Evolutionary conservation across 2,888 invertebrate species (phyloP).

Genomic region (Agrypnus murinus): DNA sequence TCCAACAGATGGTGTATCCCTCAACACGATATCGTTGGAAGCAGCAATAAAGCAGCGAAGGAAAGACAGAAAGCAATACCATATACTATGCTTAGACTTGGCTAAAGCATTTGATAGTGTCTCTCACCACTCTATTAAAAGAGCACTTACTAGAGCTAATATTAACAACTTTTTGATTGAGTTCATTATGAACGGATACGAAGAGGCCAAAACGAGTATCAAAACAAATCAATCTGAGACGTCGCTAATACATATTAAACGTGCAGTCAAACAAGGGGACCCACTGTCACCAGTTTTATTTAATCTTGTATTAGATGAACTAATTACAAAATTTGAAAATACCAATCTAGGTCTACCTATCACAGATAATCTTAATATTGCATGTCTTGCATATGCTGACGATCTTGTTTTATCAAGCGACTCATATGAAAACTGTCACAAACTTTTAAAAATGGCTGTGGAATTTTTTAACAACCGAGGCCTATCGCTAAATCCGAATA

Average conservation of each 20-base stretch:
- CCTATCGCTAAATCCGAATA: neutral
- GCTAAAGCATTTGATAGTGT: constrained; percentile 53
- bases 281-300: constrained; percentile 45
- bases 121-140: constrained; percentile 33
- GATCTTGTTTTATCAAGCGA: constrained; percentile 36
- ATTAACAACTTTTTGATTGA: constrained; percentile 14
- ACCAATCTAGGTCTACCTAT: neutral
- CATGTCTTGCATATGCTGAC: constrained; percentile 41
- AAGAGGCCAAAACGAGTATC: constrained; percentile 18
- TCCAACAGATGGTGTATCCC: constrained; percentile 1
- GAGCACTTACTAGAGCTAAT: neutral
- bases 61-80: neutral
- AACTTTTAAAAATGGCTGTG: neutral
- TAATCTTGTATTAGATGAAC: constrained; percentile 45
- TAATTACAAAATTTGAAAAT: constrained; percentile 32
- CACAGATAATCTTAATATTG: neutral
- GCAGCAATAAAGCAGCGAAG: neutral
- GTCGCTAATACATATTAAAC: neutral
- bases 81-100: constrained; percentile 47
- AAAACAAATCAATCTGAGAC: constrained; percentile 4
- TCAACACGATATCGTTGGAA: constrained; percentile 11
- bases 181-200: constrained; percentile 25
- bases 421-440: neutral
- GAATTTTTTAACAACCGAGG: constrained; percentile 7
- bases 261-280: constrained; percentile 50